Conservation (phyloP, 2,113 vertebrate genomes). For the Gavia stellata region DNA sequence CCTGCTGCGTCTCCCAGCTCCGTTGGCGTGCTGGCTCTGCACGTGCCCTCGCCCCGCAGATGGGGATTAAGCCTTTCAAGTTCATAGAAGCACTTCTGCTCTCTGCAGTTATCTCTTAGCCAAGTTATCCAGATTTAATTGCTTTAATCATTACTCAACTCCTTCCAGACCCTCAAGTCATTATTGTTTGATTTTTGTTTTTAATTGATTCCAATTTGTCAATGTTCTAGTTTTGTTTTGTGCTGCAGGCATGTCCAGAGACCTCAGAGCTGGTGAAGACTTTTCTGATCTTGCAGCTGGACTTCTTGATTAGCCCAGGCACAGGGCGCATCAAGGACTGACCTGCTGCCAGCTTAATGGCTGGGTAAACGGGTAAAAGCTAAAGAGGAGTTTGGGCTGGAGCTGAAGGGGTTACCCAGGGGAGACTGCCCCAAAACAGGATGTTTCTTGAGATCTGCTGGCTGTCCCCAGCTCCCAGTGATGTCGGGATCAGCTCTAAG, state of each 20-base stretch:
- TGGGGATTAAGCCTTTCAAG: neutral
- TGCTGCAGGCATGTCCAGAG: neutral
- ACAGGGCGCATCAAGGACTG: neutral
- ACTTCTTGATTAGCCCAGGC: neutral
- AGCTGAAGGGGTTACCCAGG: neutral
- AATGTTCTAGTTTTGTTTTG: neutral
- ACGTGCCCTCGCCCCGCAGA: neutral
- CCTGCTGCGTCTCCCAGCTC: neutral
- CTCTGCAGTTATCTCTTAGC: neutral
- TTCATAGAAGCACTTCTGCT: neutral
- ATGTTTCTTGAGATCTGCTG: neutral
- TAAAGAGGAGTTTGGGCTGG: neutral
- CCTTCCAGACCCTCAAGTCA: neutral
- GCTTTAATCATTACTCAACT: neutral
- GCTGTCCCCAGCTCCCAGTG: neutral
- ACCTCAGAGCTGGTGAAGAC: neutral
- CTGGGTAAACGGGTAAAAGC: neutral
- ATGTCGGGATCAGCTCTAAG: neutral
- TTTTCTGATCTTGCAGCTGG: neutral
- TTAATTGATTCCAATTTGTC: neutral
- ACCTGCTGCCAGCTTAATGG: rapidly evolving
- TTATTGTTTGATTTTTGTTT: neutral
- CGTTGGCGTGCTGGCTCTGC: neutral
- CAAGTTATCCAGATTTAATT: neutral
- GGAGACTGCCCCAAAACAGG: neutral